Conservation (phyloP, 2,888 invertebrate species). For the Cataglyphis albicans region DNA sequence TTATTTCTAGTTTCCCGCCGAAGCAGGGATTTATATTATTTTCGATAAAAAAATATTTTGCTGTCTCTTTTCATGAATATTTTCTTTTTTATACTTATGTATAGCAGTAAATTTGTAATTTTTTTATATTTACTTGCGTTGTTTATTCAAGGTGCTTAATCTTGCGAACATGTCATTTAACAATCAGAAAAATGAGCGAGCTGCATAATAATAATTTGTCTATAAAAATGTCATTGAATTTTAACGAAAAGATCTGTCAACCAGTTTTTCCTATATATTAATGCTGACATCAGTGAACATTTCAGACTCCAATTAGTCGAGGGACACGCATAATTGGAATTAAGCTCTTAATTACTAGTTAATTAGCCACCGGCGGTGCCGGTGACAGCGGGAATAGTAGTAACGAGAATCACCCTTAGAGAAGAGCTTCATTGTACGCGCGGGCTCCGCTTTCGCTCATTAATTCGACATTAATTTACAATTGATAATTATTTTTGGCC, state of each 20-base stretch:
- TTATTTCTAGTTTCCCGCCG: no score
- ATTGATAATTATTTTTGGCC: conserved; percentile 80
- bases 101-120: background rate
- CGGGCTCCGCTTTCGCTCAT: conserved; percentile 74
- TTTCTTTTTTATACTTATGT: background rate
- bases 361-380: conserved; percentile 79
- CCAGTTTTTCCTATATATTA: background rate
- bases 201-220: background rate
- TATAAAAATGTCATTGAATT: background rate
- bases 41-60: background rate
- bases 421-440: conserved; percentile 75
- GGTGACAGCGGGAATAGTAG: conserved; percentile 64
- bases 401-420: conserved; percentile 74
- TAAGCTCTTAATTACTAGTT: conserved; percentile 83
- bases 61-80: background rate
- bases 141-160: background rate
- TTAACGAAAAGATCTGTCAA: background rate
- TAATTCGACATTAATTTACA: conserved; percentile 82
- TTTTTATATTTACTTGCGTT: background rate
- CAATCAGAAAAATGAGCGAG: background rate
- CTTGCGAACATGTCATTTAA: background rate
- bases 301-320: conserved; percentile 83
- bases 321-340: conserved; percentile 82
- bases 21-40: background rate
- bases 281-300: conserved; percentile 73